phyloP scores from a whole-genome alignment of 2,888 invertebrate genomes.

The Oligia fasciuncula region DNA sequence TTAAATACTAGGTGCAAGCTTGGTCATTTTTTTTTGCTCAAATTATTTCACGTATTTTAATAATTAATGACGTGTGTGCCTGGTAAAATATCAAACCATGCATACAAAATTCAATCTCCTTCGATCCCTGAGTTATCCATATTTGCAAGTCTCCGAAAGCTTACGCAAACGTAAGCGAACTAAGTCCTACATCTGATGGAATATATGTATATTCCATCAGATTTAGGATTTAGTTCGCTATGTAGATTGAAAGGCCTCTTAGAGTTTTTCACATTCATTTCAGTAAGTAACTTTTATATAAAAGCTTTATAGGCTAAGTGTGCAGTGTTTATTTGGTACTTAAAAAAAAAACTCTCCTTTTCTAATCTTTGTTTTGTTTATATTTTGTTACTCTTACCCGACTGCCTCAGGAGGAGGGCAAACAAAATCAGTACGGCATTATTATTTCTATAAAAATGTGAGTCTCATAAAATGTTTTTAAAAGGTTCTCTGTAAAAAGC shows the following conservation, averaged over 20 bases:
- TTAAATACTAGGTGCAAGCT: background rate
- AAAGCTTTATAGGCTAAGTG: conserved; percentile 40
- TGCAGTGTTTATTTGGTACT: conserved; percentile 11
- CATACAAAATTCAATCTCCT: conserved; percentile 28
- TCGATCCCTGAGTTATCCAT: conserved; percentile 32
- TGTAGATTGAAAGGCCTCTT: conserved; percentile 46
- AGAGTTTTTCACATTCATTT: conserved; percentile 67
- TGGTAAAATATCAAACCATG: conserved; percentile 21
- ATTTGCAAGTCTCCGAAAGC: conserved; percentile 41
- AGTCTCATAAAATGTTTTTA: conserved; percentile 19
- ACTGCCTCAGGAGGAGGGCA: background rate
- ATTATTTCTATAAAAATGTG: background rate
- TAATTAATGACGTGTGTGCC: background rate
- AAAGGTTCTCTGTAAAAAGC: conserved; percentile 16
- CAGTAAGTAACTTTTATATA: conserved; percentile 62
- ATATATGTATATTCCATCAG: conserved; percentile 8
- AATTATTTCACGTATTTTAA: background rate
- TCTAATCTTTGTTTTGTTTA: conserved; percentile 12
- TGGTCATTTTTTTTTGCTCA: background rate
- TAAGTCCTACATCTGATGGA: conserved; percentile 55
- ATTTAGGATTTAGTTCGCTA: no score
- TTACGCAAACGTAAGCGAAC: conserved; percentile 44
- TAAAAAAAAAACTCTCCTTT: conserved; percentile 6
- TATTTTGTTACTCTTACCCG: background rate
- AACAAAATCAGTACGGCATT: background rate